Percentiles rank a stretch among this genome's conserved stretches.
Conservation (phyloP, 2,113 vertebrate genomes). For the Lycocorax pyrrhopterus region DNA sequence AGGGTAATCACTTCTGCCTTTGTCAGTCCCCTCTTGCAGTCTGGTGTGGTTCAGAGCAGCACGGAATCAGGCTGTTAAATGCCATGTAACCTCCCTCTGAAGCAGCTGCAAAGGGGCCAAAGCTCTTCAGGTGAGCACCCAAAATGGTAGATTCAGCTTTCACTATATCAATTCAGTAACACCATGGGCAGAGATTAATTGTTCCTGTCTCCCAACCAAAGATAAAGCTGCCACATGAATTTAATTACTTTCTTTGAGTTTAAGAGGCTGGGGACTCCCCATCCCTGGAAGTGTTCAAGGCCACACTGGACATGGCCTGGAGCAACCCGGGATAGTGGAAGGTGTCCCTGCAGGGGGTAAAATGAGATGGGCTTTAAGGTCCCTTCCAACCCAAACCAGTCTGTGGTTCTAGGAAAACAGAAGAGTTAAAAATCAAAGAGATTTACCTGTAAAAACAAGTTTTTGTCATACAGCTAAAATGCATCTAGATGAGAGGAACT, state of each 20-base stretch:
- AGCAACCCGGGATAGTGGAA: background rate
- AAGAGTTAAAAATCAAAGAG: background rate
- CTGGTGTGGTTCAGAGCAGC: background rate
- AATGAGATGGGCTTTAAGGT: background rate
- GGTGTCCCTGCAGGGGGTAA: background rate
- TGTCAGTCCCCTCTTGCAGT: background rate
- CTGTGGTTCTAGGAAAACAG: background rate
- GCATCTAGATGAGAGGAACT: background rate
- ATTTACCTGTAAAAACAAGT: background rate
- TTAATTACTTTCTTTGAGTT: background rate
- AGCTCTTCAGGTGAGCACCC: background rate
- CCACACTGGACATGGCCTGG: fast-evolving
- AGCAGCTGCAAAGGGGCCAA: background rate
- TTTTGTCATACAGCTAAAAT: background rate
- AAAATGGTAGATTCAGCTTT: background rate
- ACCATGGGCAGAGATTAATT: background rate
- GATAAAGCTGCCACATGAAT: background rate
- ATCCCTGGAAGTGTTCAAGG: background rate
- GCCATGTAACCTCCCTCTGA: background rate
- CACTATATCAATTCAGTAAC: background rate
- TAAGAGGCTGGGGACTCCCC: background rate
- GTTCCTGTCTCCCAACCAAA: background rate
- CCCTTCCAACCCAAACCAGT: background rate
- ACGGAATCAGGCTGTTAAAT: background rate
- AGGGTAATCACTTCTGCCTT: background rate